Evolutionary conservation across 2,888 invertebrate genomes (phyloP).

Genomic region (Melipona bicolor): DNA sequence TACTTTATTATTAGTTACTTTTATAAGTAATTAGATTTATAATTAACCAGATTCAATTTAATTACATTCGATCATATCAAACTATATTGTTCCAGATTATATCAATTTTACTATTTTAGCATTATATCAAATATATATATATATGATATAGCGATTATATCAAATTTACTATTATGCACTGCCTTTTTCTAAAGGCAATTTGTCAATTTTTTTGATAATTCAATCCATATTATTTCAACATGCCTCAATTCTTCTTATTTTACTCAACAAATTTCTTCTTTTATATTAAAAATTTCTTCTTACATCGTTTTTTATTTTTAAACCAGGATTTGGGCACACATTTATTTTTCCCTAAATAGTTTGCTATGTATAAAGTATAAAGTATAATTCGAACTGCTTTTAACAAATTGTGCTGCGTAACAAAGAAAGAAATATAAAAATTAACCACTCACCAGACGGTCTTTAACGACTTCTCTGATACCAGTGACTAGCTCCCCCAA

Average conservation of each 20-base stretch:
- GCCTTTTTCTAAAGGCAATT: not conserved
- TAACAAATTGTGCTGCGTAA: not conserved
- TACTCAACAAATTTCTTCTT: not conserved
- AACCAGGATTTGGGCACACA: not conserved
- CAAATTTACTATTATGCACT: too few relatives aligned
- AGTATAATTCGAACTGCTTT: not conserved
- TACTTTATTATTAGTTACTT: not conserved
- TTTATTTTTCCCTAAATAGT: not conserved
- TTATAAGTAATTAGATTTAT: too few relatives aligned
- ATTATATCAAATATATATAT: too few relatives aligned
- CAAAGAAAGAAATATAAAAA: not conserved
- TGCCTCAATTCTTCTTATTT: not conserved
- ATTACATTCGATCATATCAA: not conserved
- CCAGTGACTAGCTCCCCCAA: slow-evolving; percentile 92
- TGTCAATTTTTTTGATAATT: not conserved
- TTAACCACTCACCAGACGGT: slow-evolving; percentile 82
- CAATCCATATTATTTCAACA: not conserved
- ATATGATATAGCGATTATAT: too few relatives aligned
- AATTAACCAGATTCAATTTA: not conserved
- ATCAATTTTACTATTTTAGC: too few relatives aligned
- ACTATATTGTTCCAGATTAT: too few relatives aligned
- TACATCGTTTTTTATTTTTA: not conserved
- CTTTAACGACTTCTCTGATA: slow-evolving; percentile 93
- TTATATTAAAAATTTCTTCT: not conserved
- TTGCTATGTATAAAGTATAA: not conserved